Evolutionary conservation across 1,140 invertebrate genomes (phyloP).

Genomic region (Papilio dardanus): DNA sequence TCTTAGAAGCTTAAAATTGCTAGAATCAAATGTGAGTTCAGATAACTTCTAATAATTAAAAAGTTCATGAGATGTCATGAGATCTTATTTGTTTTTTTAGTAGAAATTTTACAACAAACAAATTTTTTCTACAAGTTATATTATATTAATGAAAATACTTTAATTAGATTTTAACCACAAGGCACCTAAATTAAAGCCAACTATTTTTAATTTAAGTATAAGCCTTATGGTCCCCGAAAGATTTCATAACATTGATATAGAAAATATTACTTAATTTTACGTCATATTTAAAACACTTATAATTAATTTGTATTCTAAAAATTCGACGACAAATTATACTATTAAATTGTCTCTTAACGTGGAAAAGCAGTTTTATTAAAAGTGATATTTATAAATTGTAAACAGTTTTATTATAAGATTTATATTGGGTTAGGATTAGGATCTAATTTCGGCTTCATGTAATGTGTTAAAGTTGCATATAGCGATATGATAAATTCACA

Average conservation of each 20-base stretch:
- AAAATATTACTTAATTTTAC: background rate
- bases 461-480: too few species aligned
- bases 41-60: background rate
- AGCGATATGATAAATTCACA: too few species aligned
- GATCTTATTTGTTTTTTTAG: background rate
- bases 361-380: background rate
- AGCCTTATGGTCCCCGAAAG: constrained; percentile 33
- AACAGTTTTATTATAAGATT: background rate
- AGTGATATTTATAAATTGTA: background rate
- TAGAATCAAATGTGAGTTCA: background rate
- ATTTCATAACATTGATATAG: background rate
- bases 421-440: too few species aligned
- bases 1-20: background rate
- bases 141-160: background rate
- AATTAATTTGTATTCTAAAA: constrained; percentile 1
- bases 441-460: too few species aligned
- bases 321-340: background rate
- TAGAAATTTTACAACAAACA: background rate
- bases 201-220: constrained; percentile 17
- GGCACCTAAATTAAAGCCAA: constrained; percentile 30
- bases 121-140: background rate
- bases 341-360: background rate
- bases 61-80: background rate
- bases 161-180: constrained; percentile 22
- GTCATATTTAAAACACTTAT: background rate